Conservation (phyloP, 2,113 vertebrate species). For the Muscicapa adusta region DNA sequence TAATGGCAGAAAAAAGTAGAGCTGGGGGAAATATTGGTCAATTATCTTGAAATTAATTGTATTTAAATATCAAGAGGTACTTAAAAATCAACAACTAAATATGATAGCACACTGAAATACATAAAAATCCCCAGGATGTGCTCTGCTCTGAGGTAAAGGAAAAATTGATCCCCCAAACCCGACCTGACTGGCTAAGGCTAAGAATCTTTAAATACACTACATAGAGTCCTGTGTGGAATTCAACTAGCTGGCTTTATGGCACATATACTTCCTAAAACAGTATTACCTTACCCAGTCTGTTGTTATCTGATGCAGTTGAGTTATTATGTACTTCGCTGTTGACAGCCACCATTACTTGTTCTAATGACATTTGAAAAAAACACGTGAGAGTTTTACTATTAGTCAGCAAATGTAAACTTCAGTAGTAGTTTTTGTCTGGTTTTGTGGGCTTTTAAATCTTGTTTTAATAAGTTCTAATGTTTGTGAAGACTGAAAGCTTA, state of each 20-base stretch:
- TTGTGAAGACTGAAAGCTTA: neutral
- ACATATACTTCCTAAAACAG: constrained; percentile 24
- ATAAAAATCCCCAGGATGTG: neutral
- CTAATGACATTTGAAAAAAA: constrained; percentile 47
- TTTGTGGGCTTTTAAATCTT: neutral
- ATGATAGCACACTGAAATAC: neutral
- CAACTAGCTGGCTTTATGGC: neutral
- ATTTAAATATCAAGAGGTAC: neutral
- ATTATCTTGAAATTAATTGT: neutral
- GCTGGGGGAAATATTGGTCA: neutral
- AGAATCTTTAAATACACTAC: neutral
- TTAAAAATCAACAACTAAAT: neutral
- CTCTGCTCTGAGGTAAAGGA: neutral
- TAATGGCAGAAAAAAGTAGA: neutral
- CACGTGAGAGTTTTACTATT: neutral
- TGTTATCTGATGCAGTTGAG: constrained; percentile 63
- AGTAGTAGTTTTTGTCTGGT: neutral
- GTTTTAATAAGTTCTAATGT: neutral
- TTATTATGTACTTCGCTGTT: constrained; percentile 55
- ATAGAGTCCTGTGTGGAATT: neutral
- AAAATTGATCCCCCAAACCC: neutral
- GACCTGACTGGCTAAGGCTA: neutral
- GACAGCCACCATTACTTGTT: constrained; percentile 60
- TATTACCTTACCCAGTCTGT: constrained; percentile 54
- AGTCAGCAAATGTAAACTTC: neutral